Evolutionary conservation across 2,797 vertebrate genomes (phyloP).

Genomic region (Euthynnus affinis): DNA sequence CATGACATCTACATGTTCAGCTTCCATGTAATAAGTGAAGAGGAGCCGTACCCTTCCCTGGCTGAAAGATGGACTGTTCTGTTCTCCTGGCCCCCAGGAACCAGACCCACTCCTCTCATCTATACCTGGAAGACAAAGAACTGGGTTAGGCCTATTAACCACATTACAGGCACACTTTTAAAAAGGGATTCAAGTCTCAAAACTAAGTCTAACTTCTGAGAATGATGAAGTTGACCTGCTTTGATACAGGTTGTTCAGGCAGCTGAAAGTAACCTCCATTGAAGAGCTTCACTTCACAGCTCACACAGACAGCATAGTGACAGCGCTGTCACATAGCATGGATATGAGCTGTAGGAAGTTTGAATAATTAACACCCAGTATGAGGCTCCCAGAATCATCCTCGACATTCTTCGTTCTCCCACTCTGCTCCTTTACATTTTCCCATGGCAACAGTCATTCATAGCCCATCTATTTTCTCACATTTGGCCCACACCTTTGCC

Average conservation of each 20-base stretch:
- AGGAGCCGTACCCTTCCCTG: slow-evolving; percentile 89
- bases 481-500: slow-evolving; percentile 62
- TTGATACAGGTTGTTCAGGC: slow-evolving; percentile 58
- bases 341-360: slow-evolving; percentile 83
- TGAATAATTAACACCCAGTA: slow-evolving; percentile 85
- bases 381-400: slow-evolving; percentile 79
- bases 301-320: slow-evolving; percentile 72
- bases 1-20: slow-evolving; percentile 13
- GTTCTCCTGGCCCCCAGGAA: slow-evolving; percentile 92
- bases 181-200: slow-evolving; percentile 23
- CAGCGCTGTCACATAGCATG: slow-evolving; percentile 76
- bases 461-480: slow-evolving; percentile 57
- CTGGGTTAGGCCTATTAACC: slow-evolving; percentile 45
- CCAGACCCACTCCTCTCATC: slow-evolving; percentile 91
- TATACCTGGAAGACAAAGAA: slow-evolving; percentile 85
- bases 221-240: slow-evolving; percentile 63
- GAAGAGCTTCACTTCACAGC: slow-evolving; percentile 66
- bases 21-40: slow-evolving; percentile 1
- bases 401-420: slow-evolving; percentile 78
- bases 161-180: slow-evolving; percentile 19
- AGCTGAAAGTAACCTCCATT: slow-evolving; percentile 57
- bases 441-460: slow-evolving; percentile 80
- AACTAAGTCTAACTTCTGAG: slow-evolving; percentile 52
- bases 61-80: slow-evolving; percentile 91
- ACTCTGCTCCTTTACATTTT: slow-evolving; percentile 77